Evolutionary conservation across 2,797 vertebrate species (phyloP), one percentile per base, ranked within the genome.

Genomic region (Sciurus vulgaris): DNA sequence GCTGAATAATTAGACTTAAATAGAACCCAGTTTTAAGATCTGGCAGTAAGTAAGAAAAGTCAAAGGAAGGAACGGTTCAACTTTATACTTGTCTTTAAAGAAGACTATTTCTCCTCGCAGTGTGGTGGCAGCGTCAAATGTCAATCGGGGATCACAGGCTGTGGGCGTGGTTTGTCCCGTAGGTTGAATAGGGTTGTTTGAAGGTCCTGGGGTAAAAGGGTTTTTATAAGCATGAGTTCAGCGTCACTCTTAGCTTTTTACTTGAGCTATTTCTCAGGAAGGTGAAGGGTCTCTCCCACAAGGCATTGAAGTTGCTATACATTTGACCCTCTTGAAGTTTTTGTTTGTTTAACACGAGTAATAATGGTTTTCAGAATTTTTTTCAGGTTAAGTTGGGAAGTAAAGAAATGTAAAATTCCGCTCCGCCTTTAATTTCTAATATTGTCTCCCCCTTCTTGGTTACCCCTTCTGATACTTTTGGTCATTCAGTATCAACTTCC

Each of bases 71-170:
- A 56, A 59, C 2, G 59, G 73, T 69, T 85, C 10, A 15, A 5
- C 73, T 35, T 91, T 69, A 84, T 99, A 99, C 99, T 98, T 99
- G 98, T 97, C 99, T 98, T 99, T 99, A 97, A 99, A 99, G 98
- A 99, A 99, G 76, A 99, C 3, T 83, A 97, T 98, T 98, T 99
- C 99, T 98, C 99, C 99, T 74, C 99, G 98, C 28, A 99, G 92
- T 9, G 98, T 99, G 92, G 99, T 94, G 18, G 99, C 97, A 18
- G 99, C 99, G 93, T 99, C 99, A 96, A 99, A 98, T 0, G 98
- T 98, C 98, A 99, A 95, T 5, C 97, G 97, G 28, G 99, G 98
- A 83, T 99, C 99, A 84, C 99, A 99, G 56, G 98, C 92, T 51
- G 97, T 94, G 30, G 99, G 99, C 9, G 99, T 98, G 90, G 41